Evolutionary conservation across 92 coral and sea anemone genomes (phyloP).

Genomic region (Paramuricea clavata): DNA sequence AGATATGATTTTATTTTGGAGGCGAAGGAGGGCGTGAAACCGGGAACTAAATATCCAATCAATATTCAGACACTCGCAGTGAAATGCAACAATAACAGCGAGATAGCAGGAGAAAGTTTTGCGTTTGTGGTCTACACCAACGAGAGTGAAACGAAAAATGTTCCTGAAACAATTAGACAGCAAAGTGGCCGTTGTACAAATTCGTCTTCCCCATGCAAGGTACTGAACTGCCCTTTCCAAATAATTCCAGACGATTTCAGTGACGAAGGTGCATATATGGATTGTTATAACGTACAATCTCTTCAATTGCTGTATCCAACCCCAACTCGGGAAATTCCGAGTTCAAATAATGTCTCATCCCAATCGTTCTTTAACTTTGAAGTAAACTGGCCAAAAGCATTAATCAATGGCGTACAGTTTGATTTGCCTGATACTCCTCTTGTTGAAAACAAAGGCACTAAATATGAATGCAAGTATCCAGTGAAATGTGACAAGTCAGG

Average conservation of each 20-base stretch:
- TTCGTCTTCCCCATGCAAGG: conserved; percentile 35
- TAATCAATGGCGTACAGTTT: conserved; percentile 60
- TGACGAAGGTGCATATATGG: conserved; percentile 8
- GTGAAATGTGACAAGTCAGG: background rate
- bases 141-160: background rate
- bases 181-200: background rate
- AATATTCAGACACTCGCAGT: conserved; percentile 67
- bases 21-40: conserved; percentile 44
- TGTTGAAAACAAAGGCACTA: conserved; percentile 4
- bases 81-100: background rate
- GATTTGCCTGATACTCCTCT: conserved; percentile 61
- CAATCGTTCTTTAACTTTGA: conserved; percentile 58
- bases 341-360: conserved; percentile 1
- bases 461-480: background rate
- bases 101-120: conserved; percentile 50
- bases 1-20: conserved; percentile 76
- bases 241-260: conserved; percentile 25
- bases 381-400: conserved; percentile 25
- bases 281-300: conserved; percentile 42
- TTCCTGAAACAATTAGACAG: background rate
- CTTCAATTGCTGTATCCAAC: conserved; percentile 55
- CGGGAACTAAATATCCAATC: conserved; percentile 66
- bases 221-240: conserved; percentile 63
- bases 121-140: conserved; percentile 73
- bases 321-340: conserved; percentile 42